phyloP scores from a whole-genome alignment of 2,113 vertebrate genomes.

The Ranitomeya imitator region DNA sequence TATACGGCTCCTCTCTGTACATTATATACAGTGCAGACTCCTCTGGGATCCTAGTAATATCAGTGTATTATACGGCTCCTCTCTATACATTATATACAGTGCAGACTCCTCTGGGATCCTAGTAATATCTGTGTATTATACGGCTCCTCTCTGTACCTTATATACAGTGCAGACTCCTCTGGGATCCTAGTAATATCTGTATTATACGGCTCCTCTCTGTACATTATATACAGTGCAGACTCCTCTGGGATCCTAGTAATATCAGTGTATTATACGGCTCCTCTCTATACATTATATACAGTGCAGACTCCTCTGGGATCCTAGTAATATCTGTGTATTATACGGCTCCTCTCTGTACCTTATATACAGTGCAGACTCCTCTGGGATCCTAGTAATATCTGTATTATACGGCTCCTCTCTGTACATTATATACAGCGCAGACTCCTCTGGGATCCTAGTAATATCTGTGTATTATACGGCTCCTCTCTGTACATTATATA shows the following conservation, averaged over 20 bases:
- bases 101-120: background rate
- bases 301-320: background rate
- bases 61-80: background rate
- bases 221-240: no score
- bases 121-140: conserved; percentile 11
- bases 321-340: conserved; percentile 14
- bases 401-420: background rate
- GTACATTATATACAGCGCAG: no score
- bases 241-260: background rate
- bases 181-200: conserved; percentile 8
- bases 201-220: background rate
- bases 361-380: no score
- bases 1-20: background rate
- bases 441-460: background rate
- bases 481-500: background rate
- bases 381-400: conserved; percentile 10
- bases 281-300: background rate
- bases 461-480: background rate
- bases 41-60: background rate
- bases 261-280: background rate
- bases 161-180: no score
- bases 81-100: background rate
- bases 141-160: background rate
- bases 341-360: background rate
- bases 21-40: conserved; percentile 1